These are phyloP conservation scores for Rynchops niger DNA, from an alignment of 2,113 vertebrate species.

Conservation along the genomic window DNA sequence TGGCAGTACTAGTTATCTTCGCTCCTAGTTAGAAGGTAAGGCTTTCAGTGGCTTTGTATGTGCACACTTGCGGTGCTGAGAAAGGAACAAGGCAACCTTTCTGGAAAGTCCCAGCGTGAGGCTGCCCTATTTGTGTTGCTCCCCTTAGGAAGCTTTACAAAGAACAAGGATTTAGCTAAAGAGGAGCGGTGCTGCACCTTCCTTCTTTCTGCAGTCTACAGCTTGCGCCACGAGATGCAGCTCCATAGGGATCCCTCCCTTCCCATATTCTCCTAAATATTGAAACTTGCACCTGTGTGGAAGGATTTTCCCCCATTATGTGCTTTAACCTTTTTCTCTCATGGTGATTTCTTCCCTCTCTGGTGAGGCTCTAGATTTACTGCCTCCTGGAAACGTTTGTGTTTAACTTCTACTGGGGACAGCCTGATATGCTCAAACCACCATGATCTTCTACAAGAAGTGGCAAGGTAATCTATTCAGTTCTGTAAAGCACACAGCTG, in stretches of 20 bases:
- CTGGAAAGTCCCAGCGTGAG: neutral
- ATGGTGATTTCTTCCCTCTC: neutral
- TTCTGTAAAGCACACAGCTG: neutral
- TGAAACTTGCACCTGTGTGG: neutral
- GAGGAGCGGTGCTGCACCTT: neutral
- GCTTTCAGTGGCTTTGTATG: neutral
- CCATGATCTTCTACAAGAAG: neutral
- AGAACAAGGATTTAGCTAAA: neutral
- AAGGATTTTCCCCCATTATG: neutral
- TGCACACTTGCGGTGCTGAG: neutral
- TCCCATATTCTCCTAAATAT: neutral
- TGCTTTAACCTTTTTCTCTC: neutral
- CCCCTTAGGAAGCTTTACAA: neutral
- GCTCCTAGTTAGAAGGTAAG: neutral
- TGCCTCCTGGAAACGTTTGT: neutral
- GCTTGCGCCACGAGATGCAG: neutral
- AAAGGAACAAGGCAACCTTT: neutral
- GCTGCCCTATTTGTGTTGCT: neutral
- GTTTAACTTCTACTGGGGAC: neutral
- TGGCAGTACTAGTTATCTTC: neutral
- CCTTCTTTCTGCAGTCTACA: neutral
- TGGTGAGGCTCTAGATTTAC: neutral
- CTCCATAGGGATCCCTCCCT: neutral
- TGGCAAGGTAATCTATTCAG: neutral
- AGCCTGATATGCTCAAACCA: neutral